Base-by-base conservation (phyloP, 2,797 vertebrate species). In the Lacerta bilineata region DNA sequence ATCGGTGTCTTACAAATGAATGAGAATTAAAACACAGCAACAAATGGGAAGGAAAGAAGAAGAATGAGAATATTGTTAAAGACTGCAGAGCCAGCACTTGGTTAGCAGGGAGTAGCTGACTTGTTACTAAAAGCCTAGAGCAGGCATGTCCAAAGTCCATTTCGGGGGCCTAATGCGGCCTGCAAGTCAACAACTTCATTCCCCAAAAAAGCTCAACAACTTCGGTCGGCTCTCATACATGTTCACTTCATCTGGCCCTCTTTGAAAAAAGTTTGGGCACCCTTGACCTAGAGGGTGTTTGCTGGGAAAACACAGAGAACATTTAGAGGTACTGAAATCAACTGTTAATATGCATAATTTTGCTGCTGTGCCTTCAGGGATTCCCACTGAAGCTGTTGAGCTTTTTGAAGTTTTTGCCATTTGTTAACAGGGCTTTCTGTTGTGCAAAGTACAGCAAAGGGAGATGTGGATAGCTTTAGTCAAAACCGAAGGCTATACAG, bases 291-390 rank as follows among this genome's bases (percentile, higher is more conserved):
- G 88, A 90, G 91, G 91, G 84, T 76, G 8, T 0, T 80, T 50
- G 92, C 84, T 87, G 76, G 43, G 88, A 88, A 94, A 95, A 88
- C 33, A 94, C 86, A 87, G 89, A 87, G 69, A 93, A 94, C 94
- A 94, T 95, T 95, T 94, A 95, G 94, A 86, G 93, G 74, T 86
- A 89, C 1, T 15, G 50, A 64, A 92, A 86, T 78, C 5, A 76
- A 89, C 91, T 93, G 91, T 95, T 95, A 94, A 93, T 91, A 91
- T 92, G 93, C 93, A 94, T 89, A 90, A 94, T 93, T 78, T 83
- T 86, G 50, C 41, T 74, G 86, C 79, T 90, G 77, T 85, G 50
- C 27, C 41, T 75, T 91, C 88, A 91, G 91, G 88, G 25, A 89
- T 92, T 93, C 89, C 80, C 87, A 77, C 93, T 93, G 87, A 80